Percentiles rank a stretch among this genome's conserved stretches.
Evolutionary conservation across 2,113 vertebrate species (phyloP).

Genomic region (Hypocryptadius cinnamomeus): DNA sequence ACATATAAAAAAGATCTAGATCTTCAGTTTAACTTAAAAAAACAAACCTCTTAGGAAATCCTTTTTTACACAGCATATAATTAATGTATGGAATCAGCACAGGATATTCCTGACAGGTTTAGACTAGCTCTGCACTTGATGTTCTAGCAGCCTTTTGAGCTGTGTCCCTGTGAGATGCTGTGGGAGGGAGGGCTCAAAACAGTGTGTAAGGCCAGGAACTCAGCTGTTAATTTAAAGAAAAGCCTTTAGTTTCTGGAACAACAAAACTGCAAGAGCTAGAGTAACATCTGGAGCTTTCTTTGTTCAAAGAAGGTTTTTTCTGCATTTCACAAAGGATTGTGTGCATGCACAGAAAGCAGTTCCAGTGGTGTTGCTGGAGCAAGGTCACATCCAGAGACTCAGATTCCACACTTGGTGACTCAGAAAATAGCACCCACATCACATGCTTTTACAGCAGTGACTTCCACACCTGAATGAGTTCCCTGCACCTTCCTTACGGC

Average conservation of each 20-base stretch:
- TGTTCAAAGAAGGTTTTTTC: neutral
- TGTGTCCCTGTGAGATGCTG: neutral
- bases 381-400: neutral
- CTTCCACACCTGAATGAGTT: neutral
- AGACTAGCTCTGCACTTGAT: neutral
- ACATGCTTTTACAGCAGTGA: neutral
- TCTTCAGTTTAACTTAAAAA: neutral
- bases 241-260: neutral
- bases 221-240: neutral
- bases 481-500: neutral
- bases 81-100: neutral
- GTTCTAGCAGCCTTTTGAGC: neutral
- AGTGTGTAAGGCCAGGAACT: neutral
- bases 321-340: neutral
- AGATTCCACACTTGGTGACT: neutral
- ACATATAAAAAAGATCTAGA: neutral
- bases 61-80: neutral
- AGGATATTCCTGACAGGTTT: neutral
- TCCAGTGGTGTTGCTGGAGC: neutral
- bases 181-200: neutral
- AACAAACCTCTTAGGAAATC: slow-evolving; percentile 1
- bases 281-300: neutral
- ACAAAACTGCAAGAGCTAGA: neutral
- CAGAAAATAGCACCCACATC: neutral
- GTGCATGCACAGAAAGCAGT: neutral